Evolutionary conservation across 2,113 vertebrate species (phyloP).

Genomic region (Dissostichus mawsoni): DNA sequence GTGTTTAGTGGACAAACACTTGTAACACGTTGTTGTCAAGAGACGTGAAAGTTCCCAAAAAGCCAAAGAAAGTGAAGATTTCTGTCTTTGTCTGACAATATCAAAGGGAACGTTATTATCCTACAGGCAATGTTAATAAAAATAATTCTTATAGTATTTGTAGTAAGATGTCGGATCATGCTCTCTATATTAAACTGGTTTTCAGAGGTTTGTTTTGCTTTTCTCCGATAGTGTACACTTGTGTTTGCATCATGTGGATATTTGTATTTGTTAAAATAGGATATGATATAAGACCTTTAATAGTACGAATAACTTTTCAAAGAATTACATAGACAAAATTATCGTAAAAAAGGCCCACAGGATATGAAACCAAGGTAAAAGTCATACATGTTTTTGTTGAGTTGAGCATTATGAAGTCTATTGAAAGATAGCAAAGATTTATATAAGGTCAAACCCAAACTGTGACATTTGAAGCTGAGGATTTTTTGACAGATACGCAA

Average conservation of each 20-base stretch:
- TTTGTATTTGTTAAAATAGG: too few relatives aligned
- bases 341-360: not conserved
- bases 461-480: not conserved
- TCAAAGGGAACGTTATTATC: not conserved
- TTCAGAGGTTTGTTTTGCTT: not conserved
- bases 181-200: not conserved
- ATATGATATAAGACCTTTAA: not conserved
- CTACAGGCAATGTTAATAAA: not conserved
- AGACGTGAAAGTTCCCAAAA: not conserved
- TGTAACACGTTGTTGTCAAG: not conserved
- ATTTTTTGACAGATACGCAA: too few relatives aligned
- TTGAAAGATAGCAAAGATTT: not conserved
- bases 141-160: not conserved
- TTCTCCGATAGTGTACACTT: not conserved
- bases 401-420: not conserved
- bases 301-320: not conserved
- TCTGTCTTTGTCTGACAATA: not conserved
- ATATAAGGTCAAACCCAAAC: not conserved
- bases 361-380: not conserved
- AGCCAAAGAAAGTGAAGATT: not conserved
- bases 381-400: not conserved
- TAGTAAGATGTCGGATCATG: not conserved
- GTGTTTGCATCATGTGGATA: not conserved
- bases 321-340: not conserved
- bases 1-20: constrained; percentile 34